phyloP scores from a whole-genome alignment of 2,113 vertebrate genomes.

The Rhinolophus ferrumequinum region DNA sequence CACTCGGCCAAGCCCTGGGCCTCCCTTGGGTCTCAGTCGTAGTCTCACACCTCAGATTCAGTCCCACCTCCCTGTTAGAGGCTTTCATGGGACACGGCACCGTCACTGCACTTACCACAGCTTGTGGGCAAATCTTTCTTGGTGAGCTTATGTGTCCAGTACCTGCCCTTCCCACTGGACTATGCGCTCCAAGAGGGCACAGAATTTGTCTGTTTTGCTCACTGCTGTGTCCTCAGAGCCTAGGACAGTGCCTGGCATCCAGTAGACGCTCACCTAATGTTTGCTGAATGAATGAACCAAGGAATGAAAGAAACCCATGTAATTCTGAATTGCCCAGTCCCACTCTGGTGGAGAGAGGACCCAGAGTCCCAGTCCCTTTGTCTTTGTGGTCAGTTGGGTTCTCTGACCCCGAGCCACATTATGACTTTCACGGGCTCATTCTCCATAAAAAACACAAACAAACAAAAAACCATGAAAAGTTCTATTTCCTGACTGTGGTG shows the following conservation, averaged over 20 bases:
- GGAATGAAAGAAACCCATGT: background rate
- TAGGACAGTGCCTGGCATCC: background rate
- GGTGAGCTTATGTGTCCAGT: rapidly evolving
- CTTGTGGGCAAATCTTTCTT: rapidly evolving
- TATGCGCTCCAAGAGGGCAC: background rate
- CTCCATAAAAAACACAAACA: background rate
- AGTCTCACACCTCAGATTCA: background rate
- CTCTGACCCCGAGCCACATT: background rate
- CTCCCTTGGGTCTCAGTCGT: background rate
- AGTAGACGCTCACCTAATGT: background rate
- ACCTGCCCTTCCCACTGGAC: background rate
- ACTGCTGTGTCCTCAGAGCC: background rate
- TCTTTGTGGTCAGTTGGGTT: background rate
- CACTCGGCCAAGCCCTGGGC: background rate
- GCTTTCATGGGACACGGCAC: background rate
- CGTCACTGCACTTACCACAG: background rate
- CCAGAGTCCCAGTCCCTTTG: too few relatives aligned
- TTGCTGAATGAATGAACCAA: background rate
- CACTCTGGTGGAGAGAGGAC: background rate
- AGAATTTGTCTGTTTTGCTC: background rate
- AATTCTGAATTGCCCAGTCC: too few relatives aligned
- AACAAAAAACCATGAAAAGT: background rate
- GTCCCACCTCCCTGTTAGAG: background rate
- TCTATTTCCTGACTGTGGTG: background rate
- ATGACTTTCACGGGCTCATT: background rate